Conservation (phyloP, 2,113 vertebrate species). For the Oxyruncus cristatus region DNA sequence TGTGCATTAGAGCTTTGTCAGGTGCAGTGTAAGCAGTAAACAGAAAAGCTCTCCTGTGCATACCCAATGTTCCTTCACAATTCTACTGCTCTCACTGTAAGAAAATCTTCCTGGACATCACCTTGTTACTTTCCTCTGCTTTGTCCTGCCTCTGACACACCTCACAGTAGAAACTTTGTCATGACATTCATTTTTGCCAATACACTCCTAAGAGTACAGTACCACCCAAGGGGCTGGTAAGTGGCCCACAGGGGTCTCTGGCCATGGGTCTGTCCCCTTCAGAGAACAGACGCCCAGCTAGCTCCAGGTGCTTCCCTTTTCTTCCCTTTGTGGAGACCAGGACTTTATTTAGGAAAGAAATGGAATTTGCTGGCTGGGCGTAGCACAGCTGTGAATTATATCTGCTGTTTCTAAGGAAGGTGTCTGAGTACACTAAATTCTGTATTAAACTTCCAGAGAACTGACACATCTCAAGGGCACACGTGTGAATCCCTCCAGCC, state of each 20-base stretch:
- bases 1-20: fast-evolving
- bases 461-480: background rate
- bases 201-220: background rate
- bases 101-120: background rate
- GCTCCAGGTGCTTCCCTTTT: background rate
- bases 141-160: background rate
- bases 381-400: background rate
- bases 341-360: background rate
- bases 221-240: background rate
- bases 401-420: background rate
- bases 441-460: background rate
- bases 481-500: background rate
- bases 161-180: background rate
- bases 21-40: background rate
- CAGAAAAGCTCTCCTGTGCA: background rate
- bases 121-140: background rate
- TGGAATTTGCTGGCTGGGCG: background rate
- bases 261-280: background rate
- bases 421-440: background rate
- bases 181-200: background rate
- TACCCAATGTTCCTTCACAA: background rate
- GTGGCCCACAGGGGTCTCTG: fast-evolving
- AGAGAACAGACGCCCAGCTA: background rate
- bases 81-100: background rate
- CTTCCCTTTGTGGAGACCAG: background rate